Conservation (phyloP, 2,113 vertebrate genomes). For the Alaudala cheleensis region DNA sequence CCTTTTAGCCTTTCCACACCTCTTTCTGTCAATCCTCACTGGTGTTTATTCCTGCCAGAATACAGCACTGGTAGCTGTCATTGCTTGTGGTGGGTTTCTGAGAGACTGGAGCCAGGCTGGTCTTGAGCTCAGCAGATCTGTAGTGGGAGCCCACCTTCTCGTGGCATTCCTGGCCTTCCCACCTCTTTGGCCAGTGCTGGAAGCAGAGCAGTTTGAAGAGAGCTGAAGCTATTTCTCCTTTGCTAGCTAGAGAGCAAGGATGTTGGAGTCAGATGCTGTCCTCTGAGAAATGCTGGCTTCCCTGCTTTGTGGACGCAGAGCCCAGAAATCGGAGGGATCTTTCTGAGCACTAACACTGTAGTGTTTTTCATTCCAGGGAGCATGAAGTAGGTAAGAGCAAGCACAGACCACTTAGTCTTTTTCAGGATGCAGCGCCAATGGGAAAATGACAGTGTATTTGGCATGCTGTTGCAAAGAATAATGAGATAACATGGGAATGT, state of each 20-base stretch:
- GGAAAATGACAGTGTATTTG: constrained; percentile 40
- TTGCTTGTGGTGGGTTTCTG: neutral
- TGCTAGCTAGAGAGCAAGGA: neutral
- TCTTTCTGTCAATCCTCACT: neutral
- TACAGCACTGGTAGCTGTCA: neutral
- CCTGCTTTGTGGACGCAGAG: neutral
- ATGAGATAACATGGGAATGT: constrained; percentile 54
- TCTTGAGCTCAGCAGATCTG: neutral
- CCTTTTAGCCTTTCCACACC: neutral
- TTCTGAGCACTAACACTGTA: neutral
- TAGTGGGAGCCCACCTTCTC: neutral
- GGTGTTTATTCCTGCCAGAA: neutral
- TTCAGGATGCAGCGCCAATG: constrained; percentile 8
- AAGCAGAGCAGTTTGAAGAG: neutral
- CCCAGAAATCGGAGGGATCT: neutral
- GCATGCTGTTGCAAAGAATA: constrained; percentile 44
- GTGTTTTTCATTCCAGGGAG: constrained; percentile 1
- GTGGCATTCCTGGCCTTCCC: neutral
- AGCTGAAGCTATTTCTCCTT: neutral
- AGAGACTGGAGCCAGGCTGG: neutral
- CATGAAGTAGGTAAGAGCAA: constrained; percentile 35
- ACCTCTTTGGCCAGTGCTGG: rapidly evolving
- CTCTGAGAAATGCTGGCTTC: neutral
- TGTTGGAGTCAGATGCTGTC: neutral
- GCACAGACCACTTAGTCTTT: constrained; percentile 36